These are phyloP conservation scores for Horisme vitalbata DNA, from an alignment of 2,888 invertebrate species.

Conservation along the genomic window DNA sequence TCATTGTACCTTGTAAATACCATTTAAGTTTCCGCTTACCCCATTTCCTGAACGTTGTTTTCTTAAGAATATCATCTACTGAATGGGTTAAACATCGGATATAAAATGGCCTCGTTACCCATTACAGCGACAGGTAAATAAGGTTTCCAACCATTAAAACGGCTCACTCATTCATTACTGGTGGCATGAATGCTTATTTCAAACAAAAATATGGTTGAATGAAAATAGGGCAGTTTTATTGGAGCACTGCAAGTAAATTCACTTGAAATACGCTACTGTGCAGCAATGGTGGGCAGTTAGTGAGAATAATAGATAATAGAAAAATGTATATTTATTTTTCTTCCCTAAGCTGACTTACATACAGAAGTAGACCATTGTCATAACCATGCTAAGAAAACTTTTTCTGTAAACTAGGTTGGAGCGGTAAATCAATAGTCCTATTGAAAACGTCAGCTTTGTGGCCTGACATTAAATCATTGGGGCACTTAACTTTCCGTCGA, in stretches of 20 bases:
- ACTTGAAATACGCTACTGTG: neutral
- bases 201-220: slow-evolving; percentile 34
- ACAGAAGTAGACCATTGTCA: too few relatives aligned
- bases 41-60: slow-evolving; percentile 14
- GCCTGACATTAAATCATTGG: slow-evolving; percentile 46
- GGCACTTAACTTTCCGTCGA: slow-evolving; percentile 41
- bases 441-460: slow-evolving; percentile 23
- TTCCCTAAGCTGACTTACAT: too few relatives aligned
- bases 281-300: neutral
- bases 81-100: slow-evolving; percentile 24
- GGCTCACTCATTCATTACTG: slow-evolving; percentile 48
- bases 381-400: neutral
- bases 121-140: slow-evolving; percentile 46
- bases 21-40: slow-evolving; percentile 27
- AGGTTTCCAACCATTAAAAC: slow-evolving; percentile 45
- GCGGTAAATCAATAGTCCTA: slow-evolving; percentile 36
- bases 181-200: slow-evolving; percentile 42
- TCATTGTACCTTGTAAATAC: slow-evolving; percentile 26
- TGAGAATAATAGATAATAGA: too few relatives aligned
- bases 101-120: slow-evolving; percentile 38
- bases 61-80: slow-evolving; percentile 4
- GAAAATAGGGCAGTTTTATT: slow-evolving; percentile 35
- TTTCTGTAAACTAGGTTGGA: slow-evolving; percentile 11
- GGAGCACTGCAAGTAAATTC: slow-evolving; percentile 18
- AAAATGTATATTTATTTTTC: too few relatives aligned